A percentile compares a stretch with the other conserved stretches of the same genome.
Evolutionary conservation across 2,113 vertebrate species (phyloP).

Genomic region (Xyliphius kryptos): DNA sequence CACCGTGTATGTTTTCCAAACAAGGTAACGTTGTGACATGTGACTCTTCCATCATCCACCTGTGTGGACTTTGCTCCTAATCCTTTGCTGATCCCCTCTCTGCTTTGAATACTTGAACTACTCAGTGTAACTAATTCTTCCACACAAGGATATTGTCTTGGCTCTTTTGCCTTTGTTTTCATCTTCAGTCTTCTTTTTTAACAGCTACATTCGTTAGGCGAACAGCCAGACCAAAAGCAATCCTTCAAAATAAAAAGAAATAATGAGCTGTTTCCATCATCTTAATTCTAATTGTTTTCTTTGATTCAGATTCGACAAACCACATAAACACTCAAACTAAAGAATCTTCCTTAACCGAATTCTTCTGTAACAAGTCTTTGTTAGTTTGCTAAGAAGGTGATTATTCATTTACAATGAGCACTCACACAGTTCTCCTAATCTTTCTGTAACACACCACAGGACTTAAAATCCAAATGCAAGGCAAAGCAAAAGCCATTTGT

Average conservation of each 20-base stretch:
- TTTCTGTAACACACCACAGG: conserved; percentile 6
- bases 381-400: conserved; percentile 22
- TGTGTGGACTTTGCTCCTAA: conserved; percentile 69
- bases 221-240: conserved; percentile 45
- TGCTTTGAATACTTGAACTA: conserved; percentile 68
- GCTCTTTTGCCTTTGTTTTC: conserved; percentile 59
- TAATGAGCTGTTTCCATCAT: conserved; percentile 63
- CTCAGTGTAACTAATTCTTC: conserved; percentile 74
- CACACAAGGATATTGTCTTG: conserved; percentile 70
- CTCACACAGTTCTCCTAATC: background rate
- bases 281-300: conserved; percentile 48
- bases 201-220: conserved; percentile 58
- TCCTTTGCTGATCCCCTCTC: conserved; percentile 49
- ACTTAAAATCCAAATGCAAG: background rate
- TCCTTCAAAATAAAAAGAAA: conserved; percentile 55
- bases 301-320: conserved; percentile 31
- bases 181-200: conserved; percentile 58
- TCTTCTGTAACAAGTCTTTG: conserved; percentile 34
- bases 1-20: conserved; percentile 63
- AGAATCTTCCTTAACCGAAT: conserved; percentile 18
- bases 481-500: conserved; percentile 9
- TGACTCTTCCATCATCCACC: conserved; percentile 62
- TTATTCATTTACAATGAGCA: conserved; percentile 1
- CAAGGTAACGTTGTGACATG: conserved; percentile 65
- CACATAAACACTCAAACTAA: conserved; percentile 29